Base-by-base conservation (phyloP, 2,888 invertebrate species). In the Zootermopsis nevadensis region DNA sequence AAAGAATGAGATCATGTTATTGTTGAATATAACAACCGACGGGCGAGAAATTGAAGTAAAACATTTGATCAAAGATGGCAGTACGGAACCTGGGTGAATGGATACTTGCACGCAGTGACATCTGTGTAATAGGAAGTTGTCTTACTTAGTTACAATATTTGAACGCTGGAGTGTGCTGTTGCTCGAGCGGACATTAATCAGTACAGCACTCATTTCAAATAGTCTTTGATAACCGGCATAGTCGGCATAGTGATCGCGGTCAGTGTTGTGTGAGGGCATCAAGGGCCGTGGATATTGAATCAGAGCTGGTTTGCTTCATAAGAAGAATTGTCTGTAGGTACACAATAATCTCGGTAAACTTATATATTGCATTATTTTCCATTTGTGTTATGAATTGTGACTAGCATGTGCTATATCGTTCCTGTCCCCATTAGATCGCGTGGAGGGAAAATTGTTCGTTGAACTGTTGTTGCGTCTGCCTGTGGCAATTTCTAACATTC, bases 221-320 rank as follows among this genome's bases (percentile, higher is more conserved):
- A 79, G 53, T 79, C 79, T 35, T 48, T 66, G 60, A 38, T 79
- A 66, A 66, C 79, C 79, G 79, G 79, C 79, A 35, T 60, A 79
- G 60, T 79, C 35, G 79, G 30, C 55, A 60, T 79, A 38, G 79
- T 79, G 79, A 8, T 79, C 38, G 35, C 35, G 33, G 79, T 66
- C 35, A 12, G 60, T 60, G 35, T 55, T 31, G 60, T 66, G 74
- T 74, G 1, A 22, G 42, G 31, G n/a, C 24, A 1, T 69, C 6
- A 19, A 33, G 31, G n/a, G 31, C 24, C n/a, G 38, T 74, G 31
- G 15, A 1, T n/a, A 74, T 38, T 38, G 74, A 74, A 38, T 30
- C 10, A n/a, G 38, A 42, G 74, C 15, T 8, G 38, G 8, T 38
- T 22, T 38, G n/a, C n/a, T 74, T 2, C 24, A 38, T 24, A 38